These are phyloP conservation scores for Drosophila rellima DNA, from an alignment of 2,888 invertebrate species.

Conservation along the genomic window DNA sequence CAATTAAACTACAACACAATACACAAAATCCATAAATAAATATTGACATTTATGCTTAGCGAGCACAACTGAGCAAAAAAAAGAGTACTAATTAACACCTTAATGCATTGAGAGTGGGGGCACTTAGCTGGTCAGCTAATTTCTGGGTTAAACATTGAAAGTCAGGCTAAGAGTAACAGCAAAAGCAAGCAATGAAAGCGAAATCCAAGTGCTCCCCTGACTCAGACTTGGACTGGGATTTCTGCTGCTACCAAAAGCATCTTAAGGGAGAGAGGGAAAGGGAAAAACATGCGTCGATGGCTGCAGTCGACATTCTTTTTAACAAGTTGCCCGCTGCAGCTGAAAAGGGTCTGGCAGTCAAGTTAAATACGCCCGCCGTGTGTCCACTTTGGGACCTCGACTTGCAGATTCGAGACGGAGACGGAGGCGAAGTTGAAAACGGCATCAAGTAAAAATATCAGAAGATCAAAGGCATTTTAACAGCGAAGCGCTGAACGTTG, in stretches of 20 bases:
- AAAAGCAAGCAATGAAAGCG: constrained; percentile 69
- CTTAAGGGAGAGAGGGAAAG: neutral
- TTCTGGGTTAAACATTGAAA: constrained; percentile 78
- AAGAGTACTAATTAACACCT: constrained; percentile 73
- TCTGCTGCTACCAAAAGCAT: neutral
- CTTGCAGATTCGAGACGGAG: constrained; percentile 6
- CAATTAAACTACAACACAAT: constrained; percentile 33
- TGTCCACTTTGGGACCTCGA: constrained; percentile 59
- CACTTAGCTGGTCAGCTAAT: constrained; percentile 62
- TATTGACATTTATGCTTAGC: constrained; percentile 77
- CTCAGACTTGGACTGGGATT: constrained; percentile 20
- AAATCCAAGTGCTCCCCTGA: constrained; percentile 58
- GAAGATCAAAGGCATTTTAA: constrained; percentile 83
- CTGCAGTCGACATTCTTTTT: constrained; percentile 78
- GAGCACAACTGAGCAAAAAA: constrained; percentile 30
- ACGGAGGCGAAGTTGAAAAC: constrained; percentile 14
- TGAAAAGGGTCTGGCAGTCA: constrained; percentile 68
- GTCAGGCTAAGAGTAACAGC: constrained; percentile 13
- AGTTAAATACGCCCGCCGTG: constrained; percentile 82
- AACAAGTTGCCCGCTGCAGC: constrained; percentile 69
- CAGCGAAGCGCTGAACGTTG: constrained; percentile 69
- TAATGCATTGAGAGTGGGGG: constrained; percentile 51
- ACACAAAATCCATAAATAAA: constrained; percentile 53
- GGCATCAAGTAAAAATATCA: constrained; percentile 70
- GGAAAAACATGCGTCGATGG: constrained; percentile 66